Conservation (phyloP, 1,140 invertebrate species). For the Nymphalis io region DNA sequence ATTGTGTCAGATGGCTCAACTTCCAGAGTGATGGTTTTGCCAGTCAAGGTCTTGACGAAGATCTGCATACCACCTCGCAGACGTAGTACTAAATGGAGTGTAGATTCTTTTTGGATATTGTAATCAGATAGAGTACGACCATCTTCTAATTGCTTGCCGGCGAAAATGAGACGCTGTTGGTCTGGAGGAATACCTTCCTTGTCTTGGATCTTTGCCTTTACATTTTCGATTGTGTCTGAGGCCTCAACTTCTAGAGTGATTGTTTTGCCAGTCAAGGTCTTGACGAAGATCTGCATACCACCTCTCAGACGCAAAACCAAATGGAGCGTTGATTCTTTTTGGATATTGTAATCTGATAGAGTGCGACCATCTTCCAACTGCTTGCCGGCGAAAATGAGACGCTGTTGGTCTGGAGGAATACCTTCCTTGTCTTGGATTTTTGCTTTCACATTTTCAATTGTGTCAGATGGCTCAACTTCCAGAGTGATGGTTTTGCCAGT, state of each 20-base stretch:
- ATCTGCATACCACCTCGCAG: slow-evolving; percentile 20
- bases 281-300: no score
- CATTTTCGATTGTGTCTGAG: no score
- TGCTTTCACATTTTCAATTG: slow-evolving; percentile 5
- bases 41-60: slow-evolving; percentile 14
- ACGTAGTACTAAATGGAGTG: slow-evolving; percentile 15
- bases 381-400: not conserved
- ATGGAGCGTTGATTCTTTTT: no score
- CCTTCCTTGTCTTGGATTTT: slow-evolving; percentile 8
- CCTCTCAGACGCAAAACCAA: no score
- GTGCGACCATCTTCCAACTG: no score
- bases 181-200: no score
- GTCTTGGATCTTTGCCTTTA: no score
- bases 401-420: slow-evolving; percentile 10
- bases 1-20: slow-evolving; percentile 9
- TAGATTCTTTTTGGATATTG: slow-evolving; percentile 21
- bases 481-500: not conserved
- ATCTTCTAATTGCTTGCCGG: slow-evolving; percentile 16
- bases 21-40: slow-evolving; percentile 20
- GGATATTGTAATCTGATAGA: no score
- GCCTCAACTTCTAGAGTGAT: no score
- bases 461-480: slow-evolving; percentile 6
- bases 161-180: slow-evolving; percentile 8
- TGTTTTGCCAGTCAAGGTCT: no score
- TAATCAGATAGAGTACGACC: slow-evolving; percentile 12